A percentile compares a stretch with the other conserved stretches of the same genome.
Conservation (phyloP, 2,113 vertebrate species). For the Oostethus manadensis region DNA sequence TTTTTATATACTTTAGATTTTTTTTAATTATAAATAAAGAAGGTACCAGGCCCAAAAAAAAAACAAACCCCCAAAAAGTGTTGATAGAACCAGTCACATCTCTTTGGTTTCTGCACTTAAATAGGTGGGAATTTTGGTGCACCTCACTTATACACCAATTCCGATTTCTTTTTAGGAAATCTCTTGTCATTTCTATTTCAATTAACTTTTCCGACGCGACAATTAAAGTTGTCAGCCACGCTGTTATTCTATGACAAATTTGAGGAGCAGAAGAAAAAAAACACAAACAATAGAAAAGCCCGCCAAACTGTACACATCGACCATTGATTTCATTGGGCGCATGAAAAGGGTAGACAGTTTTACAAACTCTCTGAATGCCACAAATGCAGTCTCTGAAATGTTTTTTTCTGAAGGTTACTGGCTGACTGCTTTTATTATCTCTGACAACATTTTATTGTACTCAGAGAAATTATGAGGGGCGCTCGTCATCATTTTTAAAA, state of each 20-base stretch:
- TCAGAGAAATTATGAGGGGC: slow-evolving; percentile 26
- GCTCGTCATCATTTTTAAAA: slow-evolving; percentile 27
- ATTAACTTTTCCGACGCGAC: slow-evolving; percentile 23
- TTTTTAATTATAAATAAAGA: background rate
- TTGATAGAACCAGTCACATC: slow-evolving; percentile 3
- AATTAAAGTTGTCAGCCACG: slow-evolving; percentile 7
- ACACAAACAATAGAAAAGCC: slow-evolving; percentile 4
- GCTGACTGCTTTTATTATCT: slow-evolving; percentile 54
- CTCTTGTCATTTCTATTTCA: background rate
- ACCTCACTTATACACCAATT: background rate
- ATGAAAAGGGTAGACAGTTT: slow-evolving; percentile 29
- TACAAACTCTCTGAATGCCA: slow-evolving; percentile 48
- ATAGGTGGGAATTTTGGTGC: slow-evolving; percentile 1
- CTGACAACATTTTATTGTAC: slow-evolving; percentile 45
- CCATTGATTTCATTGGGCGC: slow-evolving; percentile 1
- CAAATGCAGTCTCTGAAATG: slow-evolving; percentile 14
- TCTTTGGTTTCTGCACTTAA: background rate
- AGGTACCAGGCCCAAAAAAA: background rate
- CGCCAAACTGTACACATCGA: slow-evolving; percentile 8
- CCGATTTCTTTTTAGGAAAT: slow-evolving; percentile 1
- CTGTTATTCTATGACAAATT: slow-evolving; percentile 19
- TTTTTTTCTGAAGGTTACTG: slow-evolving; percentile 43
- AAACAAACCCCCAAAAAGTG: no score
- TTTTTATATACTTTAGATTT: no score
- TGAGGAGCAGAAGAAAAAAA: background rate